phyloP scores from a whole-genome alignment of 2,113 vertebrate species.

The Pterocles orientalis region DNA sequence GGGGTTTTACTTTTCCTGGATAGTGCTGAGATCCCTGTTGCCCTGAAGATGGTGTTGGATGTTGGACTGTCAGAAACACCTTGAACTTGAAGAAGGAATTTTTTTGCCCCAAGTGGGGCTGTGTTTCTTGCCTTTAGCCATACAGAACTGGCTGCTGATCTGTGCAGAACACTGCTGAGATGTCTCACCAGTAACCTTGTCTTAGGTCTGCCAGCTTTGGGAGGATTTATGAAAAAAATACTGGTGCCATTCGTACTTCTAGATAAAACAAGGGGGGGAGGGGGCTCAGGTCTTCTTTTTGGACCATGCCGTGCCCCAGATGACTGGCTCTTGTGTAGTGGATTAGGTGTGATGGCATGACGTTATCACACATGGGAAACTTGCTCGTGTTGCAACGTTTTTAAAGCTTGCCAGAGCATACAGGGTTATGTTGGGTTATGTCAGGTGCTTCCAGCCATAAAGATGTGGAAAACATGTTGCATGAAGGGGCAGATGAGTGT shows the following conservation, averaged over 20 bases:
- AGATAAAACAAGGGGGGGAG: background rate
- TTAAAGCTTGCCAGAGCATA: background rate
- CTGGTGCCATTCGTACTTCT: background rate
- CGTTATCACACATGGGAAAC: background rate
- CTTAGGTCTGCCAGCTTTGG: background rate
- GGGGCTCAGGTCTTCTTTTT: background rate
- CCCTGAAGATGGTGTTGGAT: fast-evolving
- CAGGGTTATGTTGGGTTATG: background rate
- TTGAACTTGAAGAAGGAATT: background rate
- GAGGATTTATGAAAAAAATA: background rate
- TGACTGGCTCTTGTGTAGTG: background rate
- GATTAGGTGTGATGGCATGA: background rate
- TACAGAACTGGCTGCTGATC: background rate
- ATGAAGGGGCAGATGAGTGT: background rate
- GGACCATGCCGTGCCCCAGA: no score
- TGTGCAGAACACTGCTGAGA: fast-evolving
- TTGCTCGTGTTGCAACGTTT: background rate
- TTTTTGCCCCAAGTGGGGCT: background rate
- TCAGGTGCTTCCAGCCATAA: background rate
- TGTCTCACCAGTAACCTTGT: background rate
- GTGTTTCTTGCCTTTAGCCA: background rate
- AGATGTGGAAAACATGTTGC: background rate
- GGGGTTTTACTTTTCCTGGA: background rate
- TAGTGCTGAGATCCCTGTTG: background rate
- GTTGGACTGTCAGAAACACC: background rate